These are phyloP conservation scores for Drosophila fungiperda DNA, from an alignment of 2,888 invertebrate genomes.

Conservation along the genomic window DNA sequence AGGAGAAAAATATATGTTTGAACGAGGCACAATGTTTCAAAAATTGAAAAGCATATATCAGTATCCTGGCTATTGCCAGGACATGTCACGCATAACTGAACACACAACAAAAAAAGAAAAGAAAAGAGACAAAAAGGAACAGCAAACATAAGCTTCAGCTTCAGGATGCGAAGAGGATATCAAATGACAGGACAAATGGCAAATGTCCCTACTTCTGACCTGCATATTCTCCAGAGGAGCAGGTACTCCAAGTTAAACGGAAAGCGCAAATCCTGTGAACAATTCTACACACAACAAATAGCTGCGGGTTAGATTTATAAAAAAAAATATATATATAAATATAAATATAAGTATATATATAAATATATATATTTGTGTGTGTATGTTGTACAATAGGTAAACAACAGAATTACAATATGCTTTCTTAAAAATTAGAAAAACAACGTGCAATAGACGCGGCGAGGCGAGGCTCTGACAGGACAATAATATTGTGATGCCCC, in stretches of 20 bases:
- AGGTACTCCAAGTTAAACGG: constrained; percentile 46
- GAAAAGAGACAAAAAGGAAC: constrained; percentile 15
- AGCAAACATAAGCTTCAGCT: constrained; percentile 60
- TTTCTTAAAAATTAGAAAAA: constrained; percentile 76
- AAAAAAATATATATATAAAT: constrained; percentile 22
- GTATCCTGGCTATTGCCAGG: constrained; percentile 63
- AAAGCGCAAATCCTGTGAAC: constrained; percentile 56
- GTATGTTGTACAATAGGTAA: constrained; percentile 54
- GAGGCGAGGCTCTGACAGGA: constrained; percentile 59
- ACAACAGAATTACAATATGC: constrained; percentile 77
- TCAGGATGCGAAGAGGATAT: constrained; percentile 65
- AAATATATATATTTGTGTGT: not conserved
- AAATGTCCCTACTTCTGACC: constrained; percentile 37
- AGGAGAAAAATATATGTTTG: constrained; percentile 10
- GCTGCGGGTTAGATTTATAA: constrained; percentile 60
- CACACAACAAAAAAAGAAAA: constrained; percentile 13
- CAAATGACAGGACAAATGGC: constrained; percentile 76
- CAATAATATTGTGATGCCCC: constrained; percentile 62
- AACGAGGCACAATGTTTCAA: constrained; percentile 46
- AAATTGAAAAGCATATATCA: constrained; percentile 75
- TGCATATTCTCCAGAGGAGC: constrained; percentile 13
- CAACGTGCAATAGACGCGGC: constrained; percentile 45
- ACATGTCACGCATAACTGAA: constrained; percentile 70
- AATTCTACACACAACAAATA: constrained; percentile 52
- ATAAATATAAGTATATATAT: constrained; percentile 23